Conservation (phyloP, 2,797 vertebrate genomes). For the Enteromius treurensis region DNA sequence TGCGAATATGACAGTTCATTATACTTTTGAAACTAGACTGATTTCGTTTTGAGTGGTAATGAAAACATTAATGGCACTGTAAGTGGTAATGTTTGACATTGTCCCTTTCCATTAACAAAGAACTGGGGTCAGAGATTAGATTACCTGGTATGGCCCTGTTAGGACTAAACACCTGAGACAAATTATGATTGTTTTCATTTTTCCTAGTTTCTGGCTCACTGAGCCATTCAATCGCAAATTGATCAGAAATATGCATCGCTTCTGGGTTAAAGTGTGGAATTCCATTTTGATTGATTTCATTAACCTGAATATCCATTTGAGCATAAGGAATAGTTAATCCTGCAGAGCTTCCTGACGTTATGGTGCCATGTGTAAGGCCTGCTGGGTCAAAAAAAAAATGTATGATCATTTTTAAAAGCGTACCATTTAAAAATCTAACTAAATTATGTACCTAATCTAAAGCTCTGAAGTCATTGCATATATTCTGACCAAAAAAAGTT, state of each 20-base stretch:
- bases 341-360: background rate
- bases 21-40: background rate
- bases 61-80: background rate
- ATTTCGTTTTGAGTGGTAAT: background rate
- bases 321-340: slow-evolving; percentile 25
- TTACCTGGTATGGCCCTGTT: slow-evolving; percentile 3
- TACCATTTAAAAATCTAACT: background rate
- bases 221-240: slow-evolving; percentile 25
- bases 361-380: background rate
- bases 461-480: background rate
- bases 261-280: slow-evolving; percentile 27
- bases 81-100: slow-evolving; percentile 3
- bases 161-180: background rate
- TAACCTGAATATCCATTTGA: slow-evolving; percentile 50
- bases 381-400: background rate
- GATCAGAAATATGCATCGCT: slow-evolving; percentile 10
- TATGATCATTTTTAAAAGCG: background rate
- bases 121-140: slow-evolving; percentile 10
- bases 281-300: slow-evolving; percentile 39
- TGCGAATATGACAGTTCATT: background rate
- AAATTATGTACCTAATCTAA: background rate
- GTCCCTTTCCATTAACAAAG: background rate
- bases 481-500: background rate
- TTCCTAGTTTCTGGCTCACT: slow-evolving; percentile 29
- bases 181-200: slow-evolving; percentile 40